Conservation (phyloP, 2,113 vertebrate genomes). For the Prietella phreatophila region DNA sequence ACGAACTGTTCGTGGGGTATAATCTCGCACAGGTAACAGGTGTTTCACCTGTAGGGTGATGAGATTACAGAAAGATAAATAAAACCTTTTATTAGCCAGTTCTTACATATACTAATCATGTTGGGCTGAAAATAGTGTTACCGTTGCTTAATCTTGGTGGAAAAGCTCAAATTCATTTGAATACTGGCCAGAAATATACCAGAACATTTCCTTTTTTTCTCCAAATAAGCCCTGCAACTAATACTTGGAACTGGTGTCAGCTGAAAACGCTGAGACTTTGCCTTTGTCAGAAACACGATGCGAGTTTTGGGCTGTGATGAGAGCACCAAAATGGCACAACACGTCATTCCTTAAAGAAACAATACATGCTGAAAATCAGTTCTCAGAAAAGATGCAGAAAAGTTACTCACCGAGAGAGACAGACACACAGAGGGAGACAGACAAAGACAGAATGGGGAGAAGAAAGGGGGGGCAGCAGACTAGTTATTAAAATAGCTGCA, state of each 20-base stretch:
- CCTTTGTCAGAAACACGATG: not conserved
- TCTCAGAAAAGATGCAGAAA: slow-evolving; percentile 20
- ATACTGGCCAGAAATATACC: not conserved
- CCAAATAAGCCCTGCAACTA: not conserved
- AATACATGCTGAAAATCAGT: not conserved
- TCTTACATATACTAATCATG: not conserved
- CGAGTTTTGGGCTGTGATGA: not conserved
- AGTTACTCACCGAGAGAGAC: slow-evolving; percentile 72
- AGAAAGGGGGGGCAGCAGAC: not conserved
- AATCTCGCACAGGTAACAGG: not conserved
- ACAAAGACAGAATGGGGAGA: slow-evolving; percentile 2
- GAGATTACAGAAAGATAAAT: not conserved
- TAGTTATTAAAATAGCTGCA: slow-evolving; percentile 3
- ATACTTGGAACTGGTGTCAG: not conserved
- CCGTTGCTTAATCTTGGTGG: not conserved
- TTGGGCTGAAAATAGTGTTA: not conserved
- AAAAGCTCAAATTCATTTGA: not conserved
- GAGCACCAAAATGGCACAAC: not conserved
- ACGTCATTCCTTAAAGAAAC: not conserved
- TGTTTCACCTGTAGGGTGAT: not conserved
- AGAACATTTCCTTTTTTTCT: not conserved
- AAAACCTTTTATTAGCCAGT: not conserved
- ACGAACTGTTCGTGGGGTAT: not conserved
- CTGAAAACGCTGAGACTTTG: not conserved
- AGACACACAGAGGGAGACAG: slow-evolving; percentile 40